These are phyloP conservation scores for Mycalesis mineus DNA, from an alignment of 2,888 invertebrate species.

Conservation along the genomic window DNA sequence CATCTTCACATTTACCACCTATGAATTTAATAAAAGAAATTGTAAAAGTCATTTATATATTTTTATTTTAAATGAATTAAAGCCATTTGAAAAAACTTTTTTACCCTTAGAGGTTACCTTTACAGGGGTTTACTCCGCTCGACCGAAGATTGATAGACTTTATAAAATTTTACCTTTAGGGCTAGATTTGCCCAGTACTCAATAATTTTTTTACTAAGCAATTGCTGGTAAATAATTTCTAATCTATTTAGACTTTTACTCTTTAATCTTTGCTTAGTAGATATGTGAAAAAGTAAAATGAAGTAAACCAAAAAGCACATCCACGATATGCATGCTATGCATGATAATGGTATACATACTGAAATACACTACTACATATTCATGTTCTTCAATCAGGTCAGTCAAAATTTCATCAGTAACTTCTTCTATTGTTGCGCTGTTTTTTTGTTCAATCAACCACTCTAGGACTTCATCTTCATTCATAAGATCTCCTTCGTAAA, in stretches of 20 bases:
- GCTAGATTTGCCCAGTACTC: too few species aligned
- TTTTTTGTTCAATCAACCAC: slow-evolving; percentile 92
- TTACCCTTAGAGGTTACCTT: too few species aligned
- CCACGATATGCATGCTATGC: too few species aligned
- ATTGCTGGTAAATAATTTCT: too few species aligned
- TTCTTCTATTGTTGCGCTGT: slow-evolving; percentile 94
- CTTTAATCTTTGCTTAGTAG: too few species aligned
- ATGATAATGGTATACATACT: slow-evolving; percentile 85
- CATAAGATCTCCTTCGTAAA: slow-evolving; percentile 94
- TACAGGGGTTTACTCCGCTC: too few species aligned
- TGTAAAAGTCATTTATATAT: not conserved
- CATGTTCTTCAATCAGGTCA: slow-evolving; percentile 91
- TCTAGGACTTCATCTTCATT: slow-evolving; percentile 94
- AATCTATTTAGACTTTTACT: too few species aligned
- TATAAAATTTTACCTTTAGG: not conserved
- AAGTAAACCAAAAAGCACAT: too few species aligned
- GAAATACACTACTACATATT: slow-evolving; percentile 96
- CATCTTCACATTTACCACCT: slow-evolving; percentile 91
- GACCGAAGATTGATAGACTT: too few species aligned
- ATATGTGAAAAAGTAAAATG: too few species aligned
- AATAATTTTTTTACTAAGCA: too few species aligned
- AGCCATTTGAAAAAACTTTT: too few species aligned
- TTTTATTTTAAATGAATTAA: not conserved
- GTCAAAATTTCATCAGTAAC: slow-evolving; percentile 93
- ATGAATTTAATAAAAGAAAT: slow-evolving; percentile 18